Base-by-base conservation (phyloP, 2,113 vertebrate species). In the Desmodus rotundus region DNA sequence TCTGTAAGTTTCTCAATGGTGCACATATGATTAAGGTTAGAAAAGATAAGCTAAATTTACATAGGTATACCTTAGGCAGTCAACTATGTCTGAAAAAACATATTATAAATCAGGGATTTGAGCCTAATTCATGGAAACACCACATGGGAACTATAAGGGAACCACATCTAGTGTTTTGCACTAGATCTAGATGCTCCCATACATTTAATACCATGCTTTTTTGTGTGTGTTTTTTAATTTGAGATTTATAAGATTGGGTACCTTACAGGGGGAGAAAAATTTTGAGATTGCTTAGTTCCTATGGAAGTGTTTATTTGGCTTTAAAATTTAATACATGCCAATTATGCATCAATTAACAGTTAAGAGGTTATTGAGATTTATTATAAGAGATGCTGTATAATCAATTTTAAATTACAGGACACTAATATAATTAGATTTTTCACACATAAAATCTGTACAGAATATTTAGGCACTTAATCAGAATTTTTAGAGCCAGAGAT, bases 401-500 rank as follows among this genome's bases (percentile, higher is more conserved):
- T 98, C 98, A 98, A 97, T 96, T 98, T 97, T 95, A 97, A 98
- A 97, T 98, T 98, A 96, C 43, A 86, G 96, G 96, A 95, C 89
- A 98, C 96, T 98, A 98, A 98, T 73, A 97, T 98, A 98, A 98
- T 98, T 98, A 96, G 38, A 90, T 96, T 98, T 98, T 98, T 98
- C 98, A 94, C 97, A 98, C 87, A 77, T 97, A 98, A 97, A 98
- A 98, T 97, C 98, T 97, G 56, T 98, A 97, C 97, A 77, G 84
- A 97, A 97, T 98, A 98, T 98, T 98, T 96, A 98, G 81, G 63
- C 86, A 97, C 97, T 98, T 98, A 98, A 98, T 98, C 7, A 5
- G 86, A 97, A 97, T 98, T 98, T 98, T 96, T 95, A 84, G 98
- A 98, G 97, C 96, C 80, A 97, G 89, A 74, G 82, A 98, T 95